Evolutionary conservation across 2,797 vertebrate genomes (phyloP).

Genomic region (Bryconaethiops microstoma): DNA sequence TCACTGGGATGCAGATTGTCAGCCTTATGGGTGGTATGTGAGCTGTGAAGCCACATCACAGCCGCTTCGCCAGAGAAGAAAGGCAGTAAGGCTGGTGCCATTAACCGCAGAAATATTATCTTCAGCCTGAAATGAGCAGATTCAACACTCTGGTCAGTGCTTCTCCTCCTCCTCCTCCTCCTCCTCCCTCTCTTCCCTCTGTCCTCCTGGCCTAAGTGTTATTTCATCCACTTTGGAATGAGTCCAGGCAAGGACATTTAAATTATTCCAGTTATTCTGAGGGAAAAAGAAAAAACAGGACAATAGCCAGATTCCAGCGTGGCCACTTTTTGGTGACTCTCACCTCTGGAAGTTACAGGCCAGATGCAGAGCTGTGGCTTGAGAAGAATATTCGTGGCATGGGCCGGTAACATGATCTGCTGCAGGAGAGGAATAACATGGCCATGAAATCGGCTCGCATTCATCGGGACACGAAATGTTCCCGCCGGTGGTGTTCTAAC

Average conservation of each 20-base stretch:
- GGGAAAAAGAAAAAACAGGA: constrained; percentile 11
- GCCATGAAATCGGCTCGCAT: not conserved
- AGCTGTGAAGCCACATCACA: constrained; percentile 18
- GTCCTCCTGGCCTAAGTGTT: not conserved
- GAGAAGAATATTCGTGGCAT: constrained; percentile 18
- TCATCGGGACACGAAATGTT: constrained; percentile 10
- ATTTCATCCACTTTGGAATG: not conserved
- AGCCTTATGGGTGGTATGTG: not conserved
- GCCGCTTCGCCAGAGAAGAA: constrained; percentile 6
- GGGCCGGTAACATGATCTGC: constrained; percentile 14
- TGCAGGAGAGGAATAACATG: constrained; percentile 17
- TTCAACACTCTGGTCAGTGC: not conserved
- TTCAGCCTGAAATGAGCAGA: not conserved
- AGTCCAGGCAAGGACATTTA: not conserved
- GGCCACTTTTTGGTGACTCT: constrained; percentile 64
- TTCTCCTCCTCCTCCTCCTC: not conserved
- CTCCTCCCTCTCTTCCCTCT: not conserved
- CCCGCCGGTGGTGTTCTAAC: not conserved
- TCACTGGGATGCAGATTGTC: not conserved
- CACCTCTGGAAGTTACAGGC: constrained; percentile 59
- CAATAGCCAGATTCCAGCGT: constrained; percentile 61
- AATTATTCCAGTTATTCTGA: constrained; percentile 1
- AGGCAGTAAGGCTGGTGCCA: not conserved
- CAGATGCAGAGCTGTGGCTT: constrained; percentile 64
- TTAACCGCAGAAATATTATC: constrained; percentile 1